phyloP scores from a whole-genome alignment of 2,113 vertebrate species.

The Pristiophorus japonicus region DNA sequence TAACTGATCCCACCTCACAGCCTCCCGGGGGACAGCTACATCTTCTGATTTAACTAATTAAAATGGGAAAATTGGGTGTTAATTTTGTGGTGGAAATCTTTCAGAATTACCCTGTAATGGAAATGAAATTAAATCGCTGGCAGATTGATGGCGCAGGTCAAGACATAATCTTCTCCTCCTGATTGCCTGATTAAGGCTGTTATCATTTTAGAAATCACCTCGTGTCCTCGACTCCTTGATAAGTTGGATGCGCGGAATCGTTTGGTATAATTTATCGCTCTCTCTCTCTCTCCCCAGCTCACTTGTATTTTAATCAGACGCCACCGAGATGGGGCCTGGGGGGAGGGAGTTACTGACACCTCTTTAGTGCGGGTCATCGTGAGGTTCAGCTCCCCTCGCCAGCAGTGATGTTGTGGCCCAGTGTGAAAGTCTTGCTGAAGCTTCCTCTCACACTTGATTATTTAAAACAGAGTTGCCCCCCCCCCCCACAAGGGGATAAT shows the following conservation, averaged over 20 bases:
- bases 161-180: constrained; percentile 91
- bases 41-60: constrained; percentile 99
- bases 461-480: background rate
- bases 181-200: constrained; percentile 99
- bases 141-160: constrained; percentile 97
- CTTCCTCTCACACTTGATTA: background rate
- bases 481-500: no score
- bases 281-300: background rate
- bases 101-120: constrained; percentile 62
- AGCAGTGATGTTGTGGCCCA: background rate
- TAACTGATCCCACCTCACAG: constrained; percentile 54
- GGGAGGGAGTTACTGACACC: constrained; percentile 61
- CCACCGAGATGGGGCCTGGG: background rate
- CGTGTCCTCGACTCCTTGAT: constrained; percentile 85
- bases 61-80: constrained; percentile 94
- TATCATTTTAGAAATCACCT: constrained; percentile 91
- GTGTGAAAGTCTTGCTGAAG: background rate
- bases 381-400: background rate
- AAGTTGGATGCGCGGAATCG: constrained; percentile 67
- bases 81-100: constrained; percentile 74
- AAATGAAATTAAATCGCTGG: constrained; percentile 79
- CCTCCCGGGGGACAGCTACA: constrained; percentile 49
- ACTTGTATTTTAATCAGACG: background rate
- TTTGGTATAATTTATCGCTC: constrained; percentile 26
- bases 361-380: constrained; percentile 44